Evolutionary conservation across 2,888 invertebrate genomes (phyloP).

Genomic region (Drosophila neoperkinsi): DNA sequence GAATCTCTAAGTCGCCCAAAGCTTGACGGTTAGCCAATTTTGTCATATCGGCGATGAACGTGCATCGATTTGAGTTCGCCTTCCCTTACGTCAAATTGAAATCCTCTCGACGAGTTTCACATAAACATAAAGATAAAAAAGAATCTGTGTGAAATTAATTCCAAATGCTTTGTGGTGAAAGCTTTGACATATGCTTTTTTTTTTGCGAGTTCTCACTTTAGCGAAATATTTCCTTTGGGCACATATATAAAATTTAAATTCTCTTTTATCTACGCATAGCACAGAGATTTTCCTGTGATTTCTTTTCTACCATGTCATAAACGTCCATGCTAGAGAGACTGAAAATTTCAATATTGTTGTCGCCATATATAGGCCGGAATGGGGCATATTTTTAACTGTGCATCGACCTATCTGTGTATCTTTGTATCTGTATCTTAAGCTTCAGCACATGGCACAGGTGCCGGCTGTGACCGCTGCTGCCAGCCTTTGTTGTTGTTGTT

Average conservation of each 20-base stretch:
- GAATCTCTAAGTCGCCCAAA: conserved; percentile 20
- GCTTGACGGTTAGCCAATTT: conserved; percentile 48
- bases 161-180: conserved; percentile 52
- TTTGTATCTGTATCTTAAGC: conserved; percentile 48
- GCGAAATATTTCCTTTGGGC: conserved; percentile 51
- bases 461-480: conserved; percentile 45
- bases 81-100: conserved; percentile 59
- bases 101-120: conserved; percentile 55
- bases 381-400: conserved; percentile 35
- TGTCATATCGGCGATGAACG: conserved; percentile 78
- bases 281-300: conserved; percentile 43
- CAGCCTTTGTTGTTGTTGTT: conserved; percentile 22
- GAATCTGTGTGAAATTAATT: conserved; percentile 75
- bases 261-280: conserved; percentile 43
- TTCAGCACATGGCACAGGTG: conserved; percentile 63
- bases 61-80: conserved; percentile 68
- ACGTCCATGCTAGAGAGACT: conserved; percentile 21
- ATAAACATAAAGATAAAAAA: conserved; percentile 71
- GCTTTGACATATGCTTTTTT: conserved; percentile 47
- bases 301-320: conserved; percentile 41
- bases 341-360: conserved; percentile 66
- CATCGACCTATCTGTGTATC: conserved; percentile 37
- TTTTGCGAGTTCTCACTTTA: conserved; percentile 40
- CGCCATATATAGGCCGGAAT: conserved; percentile 18
- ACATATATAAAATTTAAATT: conserved; percentile 65